Evolutionary conservation across 2,888 invertebrate species (phyloP).

Genomic region (Agriopis aurantiaria): DNA sequence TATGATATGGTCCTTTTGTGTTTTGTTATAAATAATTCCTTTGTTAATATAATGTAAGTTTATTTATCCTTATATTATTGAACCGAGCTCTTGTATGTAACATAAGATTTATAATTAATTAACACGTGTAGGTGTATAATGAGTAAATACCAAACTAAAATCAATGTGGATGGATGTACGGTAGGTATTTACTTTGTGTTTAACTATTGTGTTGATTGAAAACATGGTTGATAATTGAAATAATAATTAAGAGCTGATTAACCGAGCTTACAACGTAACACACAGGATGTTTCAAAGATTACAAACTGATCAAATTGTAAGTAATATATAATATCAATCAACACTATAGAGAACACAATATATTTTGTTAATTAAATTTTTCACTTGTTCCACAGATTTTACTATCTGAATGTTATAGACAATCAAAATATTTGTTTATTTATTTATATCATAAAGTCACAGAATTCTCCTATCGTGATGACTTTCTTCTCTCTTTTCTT

Average conservation of each 20-base stretch:
- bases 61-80: neutral
- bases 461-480: no score
- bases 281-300: slow-evolving; percentile 10
- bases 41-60: neutral
- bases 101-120: neutral
- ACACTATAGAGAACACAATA: neutral
- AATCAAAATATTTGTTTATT: no score
- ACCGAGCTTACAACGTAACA: neutral
- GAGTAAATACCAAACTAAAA: neutral
- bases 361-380: no score
- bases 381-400: no score
- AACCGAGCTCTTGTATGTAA: neutral
- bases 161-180: neutral
- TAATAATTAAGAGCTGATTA: slow-evolving; percentile 10
- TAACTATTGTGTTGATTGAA: slow-evolving; percentile 4
- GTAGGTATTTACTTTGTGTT: neutral
- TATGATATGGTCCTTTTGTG: neutral
- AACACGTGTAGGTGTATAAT: neutral
- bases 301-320: neutral
- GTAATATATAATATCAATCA: no score
- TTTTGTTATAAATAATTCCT: neutral
- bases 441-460: no score
- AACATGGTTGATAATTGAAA: slow-evolving; percentile 9
- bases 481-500: no score
- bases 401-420: no score